Conservation (phyloP, 2,113 vertebrate species). For the Hemiscyllium ocellatum region DNA sequence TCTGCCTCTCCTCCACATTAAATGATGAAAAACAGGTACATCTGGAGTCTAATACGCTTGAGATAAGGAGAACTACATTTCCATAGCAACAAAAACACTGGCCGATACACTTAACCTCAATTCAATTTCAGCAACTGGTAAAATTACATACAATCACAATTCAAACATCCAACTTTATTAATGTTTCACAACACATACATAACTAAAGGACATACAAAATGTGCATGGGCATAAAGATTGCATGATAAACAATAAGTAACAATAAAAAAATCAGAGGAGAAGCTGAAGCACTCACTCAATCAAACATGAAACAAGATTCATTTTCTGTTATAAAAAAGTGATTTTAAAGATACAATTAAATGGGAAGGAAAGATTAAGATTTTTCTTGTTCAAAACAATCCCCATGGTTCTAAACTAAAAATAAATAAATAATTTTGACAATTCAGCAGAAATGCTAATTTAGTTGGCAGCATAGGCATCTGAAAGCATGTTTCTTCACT, state of each 20-base stretch:
- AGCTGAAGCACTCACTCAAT: neutral
- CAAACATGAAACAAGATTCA: neutral
- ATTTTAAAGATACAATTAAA: neutral
- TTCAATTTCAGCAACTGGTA: slow-evolving; percentile 19
- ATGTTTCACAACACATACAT: neutral
- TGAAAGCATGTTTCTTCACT: neutral
- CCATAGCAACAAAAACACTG: slow-evolving; percentile 22
- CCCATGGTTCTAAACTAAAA: neutral
- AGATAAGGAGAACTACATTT: slow-evolving; percentile 23
- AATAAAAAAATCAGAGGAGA: slow-evolving; percentile 3
- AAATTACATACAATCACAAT: slow-evolving; percentile 25
- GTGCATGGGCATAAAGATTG: neutral
- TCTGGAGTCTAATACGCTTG: neutral
- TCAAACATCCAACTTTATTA: slow-evolving; percentile 30
- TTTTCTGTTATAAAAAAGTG: neutral
- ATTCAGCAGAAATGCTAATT: neutral
- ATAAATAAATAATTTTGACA: neutral
- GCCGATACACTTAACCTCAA: slow-evolving; percentile 26
- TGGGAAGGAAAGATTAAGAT: neutral
- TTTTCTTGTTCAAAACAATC: neutral
- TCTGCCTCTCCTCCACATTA: slow-evolving; percentile 23
- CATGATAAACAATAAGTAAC: slow-evolving; percentile 10
- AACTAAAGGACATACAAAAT: slow-evolving; percentile 8
- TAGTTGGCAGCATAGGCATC: neutral
- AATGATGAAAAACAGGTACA: slow-evolving; percentile 35